These are phyloP conservation scores for Helleia helle DNA, from an alignment of 2,888 invertebrate genomes.

Conservation along the genomic window DNA sequence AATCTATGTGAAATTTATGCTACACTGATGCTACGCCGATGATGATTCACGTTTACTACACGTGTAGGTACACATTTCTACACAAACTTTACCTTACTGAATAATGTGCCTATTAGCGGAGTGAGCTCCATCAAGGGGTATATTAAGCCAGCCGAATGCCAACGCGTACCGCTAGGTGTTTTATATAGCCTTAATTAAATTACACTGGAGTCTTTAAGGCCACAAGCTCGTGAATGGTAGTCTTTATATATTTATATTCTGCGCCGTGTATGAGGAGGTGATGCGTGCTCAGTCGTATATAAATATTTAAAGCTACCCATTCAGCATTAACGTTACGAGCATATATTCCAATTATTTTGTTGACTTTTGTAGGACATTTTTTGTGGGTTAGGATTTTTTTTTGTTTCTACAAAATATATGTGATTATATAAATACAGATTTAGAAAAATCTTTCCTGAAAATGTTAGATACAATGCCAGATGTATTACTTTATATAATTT, in stretches of 20 bases:
- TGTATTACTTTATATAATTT: no score
- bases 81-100: constrained; percentile 29
- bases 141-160: constrained; percentile 47
- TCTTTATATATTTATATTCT: constrained; percentile 11
- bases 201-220: constrained; percentile 38
- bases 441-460: no score
- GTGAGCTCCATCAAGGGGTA: constrained; percentile 46
- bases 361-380: no score
- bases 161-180: constrained; percentile 41
- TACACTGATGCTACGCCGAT: background rate
- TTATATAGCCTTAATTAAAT: constrained; percentile 62
- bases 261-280: background rate
- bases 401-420: no score
- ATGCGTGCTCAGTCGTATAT: background rate
- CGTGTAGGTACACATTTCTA: no score
- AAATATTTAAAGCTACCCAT: background rate
- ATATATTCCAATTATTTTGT: background rate
- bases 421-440: no score
- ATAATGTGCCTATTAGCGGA: constrained; percentile 42
- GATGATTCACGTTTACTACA: background rate
- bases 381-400: no score
- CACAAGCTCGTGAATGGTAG: constrained; percentile 29
- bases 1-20: no score
- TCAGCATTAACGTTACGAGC: background rate
- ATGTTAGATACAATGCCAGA: no score